Base-by-base conservation (phyloP, 2,888 invertebrate species). In the Agrochola litura region DNA sequence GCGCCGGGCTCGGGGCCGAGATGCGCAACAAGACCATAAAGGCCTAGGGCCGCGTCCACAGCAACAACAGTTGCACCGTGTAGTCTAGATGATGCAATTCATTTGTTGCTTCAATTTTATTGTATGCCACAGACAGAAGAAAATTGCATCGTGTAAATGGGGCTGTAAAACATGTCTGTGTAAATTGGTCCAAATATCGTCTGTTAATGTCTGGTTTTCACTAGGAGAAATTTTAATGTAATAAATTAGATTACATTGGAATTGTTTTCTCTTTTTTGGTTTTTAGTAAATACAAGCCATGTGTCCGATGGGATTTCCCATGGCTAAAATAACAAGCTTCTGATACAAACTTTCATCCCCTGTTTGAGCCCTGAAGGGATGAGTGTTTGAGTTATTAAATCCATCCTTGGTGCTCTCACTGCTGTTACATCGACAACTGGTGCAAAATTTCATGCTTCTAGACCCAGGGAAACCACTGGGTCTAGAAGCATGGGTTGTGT, bases 211-310 rank as follows among this genome's bases (percentile, higher is more conserved):
- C 41, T 76, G 41, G 14, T 56, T 46, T 43, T 22, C 5, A 16
- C 67, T 58, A 6, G 12, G 65, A 30, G 43, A 85, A 83, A 84
- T 82, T 75, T 61, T 46, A 37, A 41, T 73, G 70, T 22, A 87
- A 77, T 88, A 81, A 86, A 87, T 54, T 56, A 49, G 1, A 37
- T 54, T 25, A 61, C 85, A 81, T 67, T 25, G 12, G 1, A 6
- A 12, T 22, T n/a, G 12, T 49, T 22, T 49, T 43, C 8, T 8
- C 8, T 30, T 43, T 43, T 30, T 43, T 25, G 19, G 19, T 25
- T 46, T 46, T 25, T 14, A 19, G 43, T 43, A 25, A 25, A n/a
- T n/a, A 41, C 43, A 14, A 65, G 16, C 14, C n/a, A 5, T 12
- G n/a, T 56, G 56, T 9, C 54, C n/a, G 25, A 25, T 25, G 14